A percentile compares a stretch with the other conserved stretches of the same genome.
Conservation (phyloP, 2,113 vertebrate genomes). For the Malurus elegans region DNA sequence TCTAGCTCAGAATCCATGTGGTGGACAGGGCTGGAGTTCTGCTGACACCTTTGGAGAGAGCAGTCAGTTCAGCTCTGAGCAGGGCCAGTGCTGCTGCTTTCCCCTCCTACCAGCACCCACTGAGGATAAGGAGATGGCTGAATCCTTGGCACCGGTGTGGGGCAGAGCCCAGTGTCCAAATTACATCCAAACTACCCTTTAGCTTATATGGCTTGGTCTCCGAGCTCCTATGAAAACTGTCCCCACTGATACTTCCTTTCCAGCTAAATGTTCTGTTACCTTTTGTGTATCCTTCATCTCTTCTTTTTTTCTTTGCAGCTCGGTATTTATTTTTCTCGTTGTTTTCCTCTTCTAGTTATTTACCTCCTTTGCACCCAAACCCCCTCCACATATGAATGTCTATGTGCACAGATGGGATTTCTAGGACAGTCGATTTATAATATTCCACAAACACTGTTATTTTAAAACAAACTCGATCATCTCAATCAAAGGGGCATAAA, state of each 20-base stretch:
- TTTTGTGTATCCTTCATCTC: background rate
- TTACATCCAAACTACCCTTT: background rate
- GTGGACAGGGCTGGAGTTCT: background rate
- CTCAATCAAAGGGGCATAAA: background rate
- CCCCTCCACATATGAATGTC: background rate
- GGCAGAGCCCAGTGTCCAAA: background rate
- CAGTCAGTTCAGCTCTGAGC: background rate
- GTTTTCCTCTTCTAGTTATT: background rate
- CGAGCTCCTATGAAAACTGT: background rate
- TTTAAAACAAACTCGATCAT: slow-evolving; percentile 12
- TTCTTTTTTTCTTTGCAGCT: background rate
- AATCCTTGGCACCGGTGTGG: background rate
- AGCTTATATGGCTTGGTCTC: background rate
- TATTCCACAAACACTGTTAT: background rate
- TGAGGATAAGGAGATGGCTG: background rate
- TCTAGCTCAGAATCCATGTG: background rate
- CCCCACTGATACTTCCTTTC: background rate
- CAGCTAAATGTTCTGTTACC: background rate
- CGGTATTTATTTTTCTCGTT: background rate
- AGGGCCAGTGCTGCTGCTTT: background rate
- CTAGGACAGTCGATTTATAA: slow-evolving; percentile 11
- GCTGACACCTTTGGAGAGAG: background rate
- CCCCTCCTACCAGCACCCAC: background rate
- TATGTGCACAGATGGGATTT: slow-evolving; percentile 26
- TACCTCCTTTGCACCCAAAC: background rate